Evolutionary conservation across 2,113 vertebrate species (phyloP).

Genomic region (Phalacrocorax pelagicus): DNA sequence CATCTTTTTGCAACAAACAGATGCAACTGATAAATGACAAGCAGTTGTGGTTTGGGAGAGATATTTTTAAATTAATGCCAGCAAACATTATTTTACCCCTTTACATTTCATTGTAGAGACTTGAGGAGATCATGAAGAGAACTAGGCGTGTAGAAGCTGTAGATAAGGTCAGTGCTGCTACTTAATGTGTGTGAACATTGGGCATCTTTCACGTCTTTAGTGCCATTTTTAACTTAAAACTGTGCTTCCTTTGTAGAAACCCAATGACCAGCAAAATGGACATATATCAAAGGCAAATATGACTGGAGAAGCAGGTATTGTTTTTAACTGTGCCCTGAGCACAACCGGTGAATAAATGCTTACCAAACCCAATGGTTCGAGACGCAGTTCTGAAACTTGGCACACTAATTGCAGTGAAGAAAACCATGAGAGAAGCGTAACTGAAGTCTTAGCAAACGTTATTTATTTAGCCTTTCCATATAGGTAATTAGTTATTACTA

Average conservation of each 20-base stretch:
- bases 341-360: not conserved
- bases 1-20: not conserved
- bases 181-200: not conserved
- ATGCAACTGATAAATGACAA: not conserved
- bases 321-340: not conserved
- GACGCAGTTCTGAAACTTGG: not conserved
- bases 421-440: not conserved
- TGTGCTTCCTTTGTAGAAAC: slow-evolving; percentile 78
- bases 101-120: slow-evolving; percentile 77
- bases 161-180: slow-evolving; percentile 82
- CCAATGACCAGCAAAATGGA: slow-evolving; percentile 83
- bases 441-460: not conserved
- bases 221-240: not conserved
- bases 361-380: not conserved
- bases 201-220: not conserved
- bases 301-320: slow-evolving; percentile 77
- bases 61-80: not conserved
- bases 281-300: slow-evolving; percentile 75
- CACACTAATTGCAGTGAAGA: not conserved
- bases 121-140: slow-evolving; percentile 99
- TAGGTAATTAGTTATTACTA: not conserved
- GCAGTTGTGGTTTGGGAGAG: not conserved
- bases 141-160: slow-evolving; percentile 86
- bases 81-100: not conserved
- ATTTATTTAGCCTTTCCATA: not conserved